Evolutionary conservation across 2,797 vertebrate genomes (phyloP), one percentile per base, ranked within the genome.

Genomic region (Sebastiscus albofasciatus): DNA sequence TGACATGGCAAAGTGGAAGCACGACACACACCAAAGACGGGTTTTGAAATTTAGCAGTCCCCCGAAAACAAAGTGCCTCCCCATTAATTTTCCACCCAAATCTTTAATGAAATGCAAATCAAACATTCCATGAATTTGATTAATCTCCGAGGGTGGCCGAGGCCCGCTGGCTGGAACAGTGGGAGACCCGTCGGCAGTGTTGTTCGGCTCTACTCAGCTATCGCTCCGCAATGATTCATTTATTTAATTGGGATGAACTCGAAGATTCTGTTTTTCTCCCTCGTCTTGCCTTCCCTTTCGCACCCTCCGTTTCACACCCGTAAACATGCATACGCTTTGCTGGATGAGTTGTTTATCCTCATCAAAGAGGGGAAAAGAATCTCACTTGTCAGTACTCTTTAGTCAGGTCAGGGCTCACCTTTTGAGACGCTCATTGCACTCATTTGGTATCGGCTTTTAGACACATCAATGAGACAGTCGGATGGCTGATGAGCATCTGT

Each of bases 21-120:
- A n/a, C 2, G 13, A 73, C 75, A 82, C 79, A 87, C 80, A 81
- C 6, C 14, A 78, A 78, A 73, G 78, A 83, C 26, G 58, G 80
- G 71, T 81, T 81, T 85, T 72, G 61, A 77, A 84, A 82, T 81
- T 70, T 64, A 42, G 49, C 70, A 46, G 64, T 60, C 79, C 74
- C 72, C 20, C 52, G 34, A 88, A 91, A 91, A 85, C 77, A 79
- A 89, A 88, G 80, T 70, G 72, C 70, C 83, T 84, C 81, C 84
- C 80, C 22, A 82, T 93, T 93, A 69, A 90, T 91, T 93, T 85
- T 65, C 81, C 65, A 27, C 58, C 79, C 77, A 76, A 91, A 89
- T 90, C 72, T 89, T 87, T 92, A 92, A 93, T 92, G 86, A 90
- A 93, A 93, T 94, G 91, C 90, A 93, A 94, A 94, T 93, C 89